Percentiles rank a stretch among this genome's conserved stretches.
These are phyloP conservation scores for Colostygia pectinataria DNA, from an alignment of 2,888 invertebrate genomes.

Conservation along the genomic window DNA sequence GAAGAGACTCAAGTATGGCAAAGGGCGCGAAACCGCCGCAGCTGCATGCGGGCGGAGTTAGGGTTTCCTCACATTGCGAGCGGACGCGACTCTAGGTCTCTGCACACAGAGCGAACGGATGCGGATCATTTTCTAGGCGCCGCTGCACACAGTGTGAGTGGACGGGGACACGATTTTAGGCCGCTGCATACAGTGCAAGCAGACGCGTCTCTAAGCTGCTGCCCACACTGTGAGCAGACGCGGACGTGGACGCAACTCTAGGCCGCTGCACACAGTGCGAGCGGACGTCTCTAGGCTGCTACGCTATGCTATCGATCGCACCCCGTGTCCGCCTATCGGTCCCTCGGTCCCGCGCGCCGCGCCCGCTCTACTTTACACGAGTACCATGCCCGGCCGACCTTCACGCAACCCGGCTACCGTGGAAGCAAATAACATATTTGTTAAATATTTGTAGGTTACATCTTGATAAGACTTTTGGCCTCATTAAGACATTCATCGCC, in stretches of 20 bases:
- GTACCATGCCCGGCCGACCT: conserved; percentile 60
- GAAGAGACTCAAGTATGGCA: conserved; percentile 33
- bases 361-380: conserved; percentile 54
- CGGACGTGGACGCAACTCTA: too few relatives aligned
- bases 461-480: conserved; percentile 19
- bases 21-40: conserved; percentile 33
- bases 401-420: conserved; percentile 46
- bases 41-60: conserved; percentile 41
- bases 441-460: conserved; percentile 18
- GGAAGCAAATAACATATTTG: conserved; percentile 38
- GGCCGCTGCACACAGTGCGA: conserved; percentile 36
- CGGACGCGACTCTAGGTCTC: conserved; percentile 44
- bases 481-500: conserved; percentile 21
- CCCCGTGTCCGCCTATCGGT: conserved; percentile 48
- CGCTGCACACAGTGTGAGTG: conserved; percentile 44
- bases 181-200: conserved; percentile 42
- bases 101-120: conserved; percentile 46
- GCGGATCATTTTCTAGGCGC: conserved; percentile 42
- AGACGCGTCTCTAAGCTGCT: conserved; percentile 44
- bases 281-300: conserved; percentile 42
- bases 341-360: conserved; percentile 40
- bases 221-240: conserved; percentile 44
- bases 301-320: conserved; percentile 53
- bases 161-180: conserved; percentile 45
- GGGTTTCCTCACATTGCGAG: conserved; percentile 38